phyloP scores from a whole-genome alignment of 2,113 vertebrate species.

The Anseranas semipalmata region DNA sequence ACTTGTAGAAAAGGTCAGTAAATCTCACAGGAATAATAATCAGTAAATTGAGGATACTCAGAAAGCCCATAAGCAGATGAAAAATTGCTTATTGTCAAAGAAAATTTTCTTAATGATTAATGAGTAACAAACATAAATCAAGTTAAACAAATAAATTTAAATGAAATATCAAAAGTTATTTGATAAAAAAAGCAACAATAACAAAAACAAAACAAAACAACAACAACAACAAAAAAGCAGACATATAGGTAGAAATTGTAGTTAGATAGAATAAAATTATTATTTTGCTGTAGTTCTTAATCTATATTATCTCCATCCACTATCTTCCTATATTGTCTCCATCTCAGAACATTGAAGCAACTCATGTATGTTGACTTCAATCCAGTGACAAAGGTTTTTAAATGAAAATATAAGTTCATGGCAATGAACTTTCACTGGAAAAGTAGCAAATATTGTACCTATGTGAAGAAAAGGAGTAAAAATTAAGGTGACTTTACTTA shows the following conservation, averaged over 20 bases:
- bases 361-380: background rate
- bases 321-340: background rate
- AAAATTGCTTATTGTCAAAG: background rate
- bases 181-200: background rate
- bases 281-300: background rate
- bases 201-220: background rate
- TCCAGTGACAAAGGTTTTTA: background rate
- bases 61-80: background rate
- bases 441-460: background rate
- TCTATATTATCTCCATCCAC: background rate
- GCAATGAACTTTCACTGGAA: background rate
- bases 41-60: background rate
- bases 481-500: background rate
- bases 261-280: background rate
- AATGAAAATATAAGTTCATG: background rate
- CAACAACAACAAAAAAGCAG: background rate
- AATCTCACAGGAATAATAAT: background rate
- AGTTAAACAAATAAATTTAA: background rate
- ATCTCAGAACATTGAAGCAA: background rate
- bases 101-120: background rate
- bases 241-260: background rate
- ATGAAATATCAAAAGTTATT: background rate
- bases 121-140: background rate
- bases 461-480: background rate
- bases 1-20: background rate